Evolutionary conservation across 2,888 invertebrate species (phyloP), one percentile per base, ranked within the genome.

Genomic region (Apamea crenata): DNA sequence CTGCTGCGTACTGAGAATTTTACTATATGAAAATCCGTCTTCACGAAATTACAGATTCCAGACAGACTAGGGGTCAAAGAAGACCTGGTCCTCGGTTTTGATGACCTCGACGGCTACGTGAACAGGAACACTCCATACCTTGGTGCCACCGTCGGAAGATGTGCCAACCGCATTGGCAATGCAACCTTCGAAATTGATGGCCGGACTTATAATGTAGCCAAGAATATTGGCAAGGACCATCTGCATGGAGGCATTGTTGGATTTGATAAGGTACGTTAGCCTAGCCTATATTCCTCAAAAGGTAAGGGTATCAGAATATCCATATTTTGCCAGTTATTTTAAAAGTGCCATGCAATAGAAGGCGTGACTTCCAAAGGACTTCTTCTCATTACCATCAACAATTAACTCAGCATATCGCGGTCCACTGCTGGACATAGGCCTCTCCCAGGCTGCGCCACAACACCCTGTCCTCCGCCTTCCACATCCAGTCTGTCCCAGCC

Each of bases 201-300:
- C 0, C 94, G 96, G n/a, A 95, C 95, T 0, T 98, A 98, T 91
- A 93, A 97, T 21, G 94, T 99, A 14, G 97, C 97, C 0, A 97
- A 97, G 85, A 99, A 99, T 93, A 95, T 97, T 63, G 98, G 97
- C 0, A 97, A 97, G 7, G 97, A 98, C 88, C 98, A 98, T 90
- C 96, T 99, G 44, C 99, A 99, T 94, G 99, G 99, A 1, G 99
- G 99, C 0, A 93, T 97, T 40, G 96, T 97, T 84, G 99, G 99
- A 0, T 99, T 99, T 96, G 98, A 98, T 93, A 98, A 95, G 95
- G 98, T 97, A 63, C 8, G 36, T 53, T 50, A 18, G 7, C 2
- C 4, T 65, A 10, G 25, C 6, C 4, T 50, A 1, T 21, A 29
- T 69, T 69, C 18, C 2, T 65, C 12, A 25, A 2, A 36, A 36